These are phyloP conservation scores for Harpagifer antarcticus DNA, from an alignment of 2,797 vertebrate genomes.

Conservation along the genomic window DNA sequence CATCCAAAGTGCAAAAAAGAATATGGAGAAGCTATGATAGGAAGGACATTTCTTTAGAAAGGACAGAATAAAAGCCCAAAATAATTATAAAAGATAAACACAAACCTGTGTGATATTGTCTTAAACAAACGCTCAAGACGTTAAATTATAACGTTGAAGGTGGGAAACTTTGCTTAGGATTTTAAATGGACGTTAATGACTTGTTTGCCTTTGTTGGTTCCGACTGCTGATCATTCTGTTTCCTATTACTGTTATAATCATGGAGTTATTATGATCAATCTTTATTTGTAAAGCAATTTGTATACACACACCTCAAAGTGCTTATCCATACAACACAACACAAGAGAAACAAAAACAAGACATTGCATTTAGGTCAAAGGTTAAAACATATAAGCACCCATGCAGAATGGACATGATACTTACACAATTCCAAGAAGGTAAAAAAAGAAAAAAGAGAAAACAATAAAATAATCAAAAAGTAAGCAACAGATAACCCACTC, in stretches of 20 bases:
- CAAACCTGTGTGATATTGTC: not conserved
- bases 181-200: slow-evolving; percentile 18
- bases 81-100: not conserved
- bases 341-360: too few relatives aligned
- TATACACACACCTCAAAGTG: too few relatives aligned
- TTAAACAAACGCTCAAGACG: slow-evolving; percentile 14
- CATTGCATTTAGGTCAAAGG: too few relatives aligned
- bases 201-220: not conserved
- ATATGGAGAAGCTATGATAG: slow-evolving; percentile 3
- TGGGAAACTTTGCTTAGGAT: not conserved
- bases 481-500: too few relatives aligned
- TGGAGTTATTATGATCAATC: too few relatives aligned
- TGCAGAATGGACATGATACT: too few relatives aligned
- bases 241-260: not conserved
- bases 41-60: not conserved
- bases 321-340: too few relatives aligned
- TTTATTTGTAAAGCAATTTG: too few relatives aligned
- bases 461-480: too few relatives aligned
- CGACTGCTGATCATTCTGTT: not conserved
- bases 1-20: slow-evolving; percentile 32
- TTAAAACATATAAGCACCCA: too few relatives aligned
- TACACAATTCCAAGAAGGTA: too few relatives aligned
- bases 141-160: slow-evolving; percentile 10
- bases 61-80: not conserved
- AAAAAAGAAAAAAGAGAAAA: too few relatives aligned